Evolutionary conservation across 2,797 vertebrate species (phyloP).

Genomic region (Microhierax caerulescens): DNA sequence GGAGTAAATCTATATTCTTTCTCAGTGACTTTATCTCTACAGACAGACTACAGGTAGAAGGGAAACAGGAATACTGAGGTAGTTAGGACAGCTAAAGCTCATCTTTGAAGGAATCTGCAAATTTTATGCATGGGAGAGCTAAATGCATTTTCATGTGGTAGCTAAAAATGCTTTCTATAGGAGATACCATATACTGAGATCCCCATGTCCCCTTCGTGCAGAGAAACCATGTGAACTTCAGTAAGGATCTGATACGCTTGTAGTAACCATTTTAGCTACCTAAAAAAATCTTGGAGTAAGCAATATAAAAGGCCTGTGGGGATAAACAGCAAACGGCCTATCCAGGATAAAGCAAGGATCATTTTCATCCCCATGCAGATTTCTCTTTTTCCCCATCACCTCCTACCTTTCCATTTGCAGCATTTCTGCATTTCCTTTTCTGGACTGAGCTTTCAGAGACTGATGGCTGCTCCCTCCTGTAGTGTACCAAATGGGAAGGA

Average conservation of each 20-base stretch:
- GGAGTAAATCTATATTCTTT: not conserved
- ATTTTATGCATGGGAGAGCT: not conserved
- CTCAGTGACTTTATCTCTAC: not conserved
- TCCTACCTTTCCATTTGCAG: not conserved
- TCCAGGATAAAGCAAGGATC: not conserved
- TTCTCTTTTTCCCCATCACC: not conserved
- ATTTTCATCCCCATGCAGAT: not conserved
- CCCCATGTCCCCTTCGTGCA: not conserved
- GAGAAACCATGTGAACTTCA: not conserved
- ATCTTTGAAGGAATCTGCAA: not conserved
- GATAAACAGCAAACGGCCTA: not conserved
- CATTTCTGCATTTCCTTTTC: not conserved
- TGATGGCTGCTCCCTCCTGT: not conserved
- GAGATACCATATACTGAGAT: not conserved
- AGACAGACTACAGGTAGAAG: conserved; percentile 3
- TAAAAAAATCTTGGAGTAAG: not conserved
- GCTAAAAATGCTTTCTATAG: not conserved
- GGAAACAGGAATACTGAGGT: not conserved
- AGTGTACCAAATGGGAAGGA: not conserved
- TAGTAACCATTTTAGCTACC: not conserved
- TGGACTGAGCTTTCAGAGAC: not conserved
- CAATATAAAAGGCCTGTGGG: not conserved
- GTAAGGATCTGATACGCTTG: not conserved
- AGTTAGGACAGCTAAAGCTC: not conserved
- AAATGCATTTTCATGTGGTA: not conserved